Conservation (phyloP, 2,113 vertebrate species). For the Dendrocopos noguchii region DNA sequence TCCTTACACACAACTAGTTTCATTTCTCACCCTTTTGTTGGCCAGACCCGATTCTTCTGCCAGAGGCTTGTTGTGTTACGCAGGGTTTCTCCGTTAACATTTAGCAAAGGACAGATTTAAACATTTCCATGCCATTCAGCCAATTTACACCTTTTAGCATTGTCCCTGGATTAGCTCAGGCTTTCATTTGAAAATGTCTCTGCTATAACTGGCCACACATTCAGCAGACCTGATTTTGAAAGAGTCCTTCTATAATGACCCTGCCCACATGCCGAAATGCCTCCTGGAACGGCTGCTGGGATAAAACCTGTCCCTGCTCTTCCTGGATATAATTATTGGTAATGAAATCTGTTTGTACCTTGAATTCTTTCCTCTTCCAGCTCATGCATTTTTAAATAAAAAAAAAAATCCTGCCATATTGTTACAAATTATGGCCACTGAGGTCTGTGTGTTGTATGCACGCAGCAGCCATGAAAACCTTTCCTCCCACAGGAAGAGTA, state of each 20-base stretch:
- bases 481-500: not conserved
- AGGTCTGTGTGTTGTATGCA: not conserved
- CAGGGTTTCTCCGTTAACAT: not conserved
- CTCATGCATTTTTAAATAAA: slow-evolving; percentile 15
- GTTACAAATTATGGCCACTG: not conserved
- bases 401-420: not conserved
- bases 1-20: not conserved
- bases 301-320: not conserved
- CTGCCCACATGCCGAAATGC: not conserved
- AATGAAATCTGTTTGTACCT: slow-evolving; percentile 21
- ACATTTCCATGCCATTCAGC: not conserved
- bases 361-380: slow-evolving; percentile 18
- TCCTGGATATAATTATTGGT: slow-evolving; percentile 34
- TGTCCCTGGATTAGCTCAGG: not conserved
- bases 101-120: slow-evolving; percentile 19
- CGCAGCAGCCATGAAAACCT: rapidly evolving
- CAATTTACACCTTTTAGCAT: slow-evolving; percentile 15
- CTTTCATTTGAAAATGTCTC: not conserved
- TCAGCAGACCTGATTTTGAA: not conserved
- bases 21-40: not conserved
- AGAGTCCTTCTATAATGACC: not conserved
- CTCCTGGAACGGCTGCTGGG: not conserved
- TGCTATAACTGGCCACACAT: not conserved
- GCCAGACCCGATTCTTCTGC: not conserved
- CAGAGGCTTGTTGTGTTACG: not conserved